A percentile compares a stretch with the other conserved stretches of the same genome.
These are phyloP conservation scores for Microchirus variegatus DNA, from an alignment of 2,797 vertebrate species.

Conservation along the genomic window DNA sequence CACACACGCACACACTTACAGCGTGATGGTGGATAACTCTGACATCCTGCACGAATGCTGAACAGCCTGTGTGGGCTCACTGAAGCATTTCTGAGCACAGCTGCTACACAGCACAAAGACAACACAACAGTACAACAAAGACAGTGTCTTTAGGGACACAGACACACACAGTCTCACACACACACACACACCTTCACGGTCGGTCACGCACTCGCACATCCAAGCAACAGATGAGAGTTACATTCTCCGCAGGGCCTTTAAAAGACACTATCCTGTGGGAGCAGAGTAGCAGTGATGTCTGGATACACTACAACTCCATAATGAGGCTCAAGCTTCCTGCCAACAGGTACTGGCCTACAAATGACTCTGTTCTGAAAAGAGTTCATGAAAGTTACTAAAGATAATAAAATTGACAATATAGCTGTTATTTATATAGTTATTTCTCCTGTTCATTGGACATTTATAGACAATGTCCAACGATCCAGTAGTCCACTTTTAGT, in stretches of 20 bases:
- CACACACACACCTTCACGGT: conserved; percentile 39
- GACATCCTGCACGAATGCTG: conserved; percentile 99
- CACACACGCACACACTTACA: conserved; percentile 90
- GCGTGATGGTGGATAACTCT: conserved; percentile 99
- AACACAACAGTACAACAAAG: conserved; percentile 83
- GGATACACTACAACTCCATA: conserved; percentile 56
- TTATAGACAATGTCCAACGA: too few species aligned
- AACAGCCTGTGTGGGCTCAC: conserved; percentile 97
- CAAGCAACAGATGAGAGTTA: conserved; percentile 60
- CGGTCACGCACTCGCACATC: conserved; percentile 50
- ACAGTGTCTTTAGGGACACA: conserved; percentile 76
- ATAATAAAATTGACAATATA: too few species aligned
- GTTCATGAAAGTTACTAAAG: not conserved
- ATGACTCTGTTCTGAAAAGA: conserved; percentile 9
- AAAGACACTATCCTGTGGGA: conserved; percentile 45
- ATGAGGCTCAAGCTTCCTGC: conserved; percentile 46
- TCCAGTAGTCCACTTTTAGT: too few species aligned
- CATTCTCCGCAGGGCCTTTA: conserved; percentile 55
- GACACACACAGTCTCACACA: conserved; percentile 37
- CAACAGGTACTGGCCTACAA: conserved; percentile 40
- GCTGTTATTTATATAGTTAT: too few species aligned
- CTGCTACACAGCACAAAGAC: conserved; percentile 98
- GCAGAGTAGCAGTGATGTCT: conserved; percentile 43
- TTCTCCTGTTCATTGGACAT: too few species aligned
- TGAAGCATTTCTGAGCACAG: conserved; percentile 99